Evolutionary conservation across 2,113 vertebrate species (phyloP).

Genomic region (Prietella phreatophila): DNA sequence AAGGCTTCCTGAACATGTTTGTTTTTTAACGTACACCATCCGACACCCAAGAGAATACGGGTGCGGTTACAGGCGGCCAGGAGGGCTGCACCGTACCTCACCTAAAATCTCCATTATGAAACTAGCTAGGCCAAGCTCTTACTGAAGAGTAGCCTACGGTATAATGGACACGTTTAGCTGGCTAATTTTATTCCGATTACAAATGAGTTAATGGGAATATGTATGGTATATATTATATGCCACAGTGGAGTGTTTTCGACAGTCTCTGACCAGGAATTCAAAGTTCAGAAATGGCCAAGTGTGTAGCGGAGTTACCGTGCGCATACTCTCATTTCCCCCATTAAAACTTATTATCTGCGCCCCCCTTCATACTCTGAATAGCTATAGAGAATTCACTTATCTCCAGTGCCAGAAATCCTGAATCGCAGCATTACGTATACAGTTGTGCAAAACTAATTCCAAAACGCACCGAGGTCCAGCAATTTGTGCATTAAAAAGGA

Average conservation of each 20-base stretch:
- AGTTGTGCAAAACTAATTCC: constrained; percentile 72
- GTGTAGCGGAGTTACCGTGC: constrained; percentile 1
- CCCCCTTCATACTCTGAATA: constrained; percentile 63
- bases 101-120: not conserved
- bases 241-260: not conserved
- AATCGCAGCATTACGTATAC: constrained; percentile 71
- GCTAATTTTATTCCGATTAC: not conserved
- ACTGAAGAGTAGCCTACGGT: not conserved
- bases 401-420: constrained; percentile 71
- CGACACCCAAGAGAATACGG: not conserved
- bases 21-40: not conserved
- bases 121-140: not conserved
- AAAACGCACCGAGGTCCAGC: constrained; percentile 69
- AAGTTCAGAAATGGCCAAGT: constrained; percentile 34
- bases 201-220: not conserved
- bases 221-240: not conserved
- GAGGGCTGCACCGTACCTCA: not conserved
- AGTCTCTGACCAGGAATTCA: not conserved
- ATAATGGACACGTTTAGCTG: not conserved
- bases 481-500: constrained; percentile 67
- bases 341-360: constrained; percentile 56
- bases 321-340: constrained; percentile 33
- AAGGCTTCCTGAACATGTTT: not conserved
- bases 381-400: constrained; percentile 72
- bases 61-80: not conserved